Base-by-base conservation (phyloP, 1,140 invertebrate genomes). In the Procambarus clarkii region DNA sequence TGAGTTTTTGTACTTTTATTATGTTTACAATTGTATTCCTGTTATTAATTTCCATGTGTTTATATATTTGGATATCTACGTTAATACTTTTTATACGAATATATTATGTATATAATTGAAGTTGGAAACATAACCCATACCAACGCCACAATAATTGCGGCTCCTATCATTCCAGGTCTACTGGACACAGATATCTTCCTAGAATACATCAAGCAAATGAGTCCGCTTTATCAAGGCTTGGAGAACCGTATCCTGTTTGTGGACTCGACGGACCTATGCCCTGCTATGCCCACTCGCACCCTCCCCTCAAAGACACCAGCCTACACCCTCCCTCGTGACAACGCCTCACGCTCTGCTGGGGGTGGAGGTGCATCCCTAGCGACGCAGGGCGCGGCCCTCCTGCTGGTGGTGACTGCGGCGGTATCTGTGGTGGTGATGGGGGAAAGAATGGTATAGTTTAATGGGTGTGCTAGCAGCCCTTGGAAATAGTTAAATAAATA, bases 211-310 rank as follows among this genome's bases (percentile, higher is more conserved):
- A 13, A 64, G 15, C 86, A 88, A 58, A 81, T 88, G 71, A 80
- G 71, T 18, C 92, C 92, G 1, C 91, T 93, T 74, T 91, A 93
- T 89, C 89, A 91, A 48, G 92, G 92, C 45, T 50, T 88, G 18
- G 92, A 93, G 76, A 93, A 93, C 76, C 89, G 92, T 2, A 91
- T 93, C 46, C 86, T 93, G 50, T 93, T 91, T 80, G 83, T 93
- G 46, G 86, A 93, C 74, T 85, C 89, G 5, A n/a, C 60, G 34
- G 83, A 89, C 34, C 86, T 91, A 18, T 93, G 92, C 48, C 76
- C 92, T 58, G 92, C 89, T 93, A 84, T 80, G 88, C 69, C n/a
- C 21, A 79, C 4, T 58, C 34, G 79, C 18, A 46, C 58, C 44
- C 24, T 58, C 50, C 48, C 60, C n/a, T 44, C 77, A 34, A 24